Evolutionary conservation across 1,140 invertebrate species (phyloP), one percentile per base, ranked within the genome.

Genomic region (Megathymus violae): DNA sequence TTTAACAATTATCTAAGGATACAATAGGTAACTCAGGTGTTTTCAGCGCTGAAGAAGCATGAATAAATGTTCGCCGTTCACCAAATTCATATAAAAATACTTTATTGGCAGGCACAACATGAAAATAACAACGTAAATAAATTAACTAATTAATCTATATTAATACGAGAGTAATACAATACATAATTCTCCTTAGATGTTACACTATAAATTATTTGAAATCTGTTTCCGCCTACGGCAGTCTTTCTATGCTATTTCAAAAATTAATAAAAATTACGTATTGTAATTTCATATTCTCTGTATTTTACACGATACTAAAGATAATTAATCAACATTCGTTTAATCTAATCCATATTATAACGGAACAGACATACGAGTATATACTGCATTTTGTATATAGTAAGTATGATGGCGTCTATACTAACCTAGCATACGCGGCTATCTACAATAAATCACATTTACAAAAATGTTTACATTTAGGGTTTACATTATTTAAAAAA

Each of bases 361-460:
- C 2, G 19, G 19, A 9, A 51, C n/a, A 56, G 51, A 16, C 0
- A 10, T 5, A 17, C 38, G 58, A 13, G 54, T 58, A 7, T 0
- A 10, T 7, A 17, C 38, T 41, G 38, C 15, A 41, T 41, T 31
- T 41, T 19, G 9, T 44, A 44, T 17, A 17, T 16, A 31, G 14
- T 36, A 36, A 34, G 10, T 1, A 36, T 48, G 36, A 50, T 17
- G 47, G 47, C 31, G 27, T 36, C 5, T 48, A 50, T 4, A 17
- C 9, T 9, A 3, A 19, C 7, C 38, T 54, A 40, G 16, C 36
- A 13, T 15, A 54, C 11, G 19, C 17, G 7, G 17, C 60, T 73
- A 80, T 75, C 70, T 77, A 78, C 72, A 78, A 68, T 52, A 54
- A 74, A 82, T 71, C 71, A 80, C 74, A 80, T 76, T 74, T 76